These are phyloP conservation scores for Lamellibrachia luymesi DNA, from an alignment of 1,140 invertebrate species.

Conservation along the genomic window DNA sequence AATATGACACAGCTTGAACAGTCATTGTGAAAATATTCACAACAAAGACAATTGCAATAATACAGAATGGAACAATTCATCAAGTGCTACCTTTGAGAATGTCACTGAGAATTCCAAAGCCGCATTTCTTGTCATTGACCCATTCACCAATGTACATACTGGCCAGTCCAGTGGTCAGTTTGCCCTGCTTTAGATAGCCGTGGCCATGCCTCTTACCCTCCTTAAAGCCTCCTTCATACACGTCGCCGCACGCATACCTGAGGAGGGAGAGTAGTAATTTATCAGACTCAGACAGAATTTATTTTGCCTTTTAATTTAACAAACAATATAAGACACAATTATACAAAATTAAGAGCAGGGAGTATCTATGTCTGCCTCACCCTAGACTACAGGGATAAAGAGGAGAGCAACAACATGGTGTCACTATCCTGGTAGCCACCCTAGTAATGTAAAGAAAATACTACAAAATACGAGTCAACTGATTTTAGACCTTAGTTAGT, in stretches of 20 bases:
- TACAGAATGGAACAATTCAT: not conserved
- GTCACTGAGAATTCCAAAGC: conserved; percentile 70
- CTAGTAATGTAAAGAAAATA: no score
- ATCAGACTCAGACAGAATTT: not conserved
- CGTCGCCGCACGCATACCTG: conserved; percentile 68
- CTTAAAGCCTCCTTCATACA: conserved; percentile 83
- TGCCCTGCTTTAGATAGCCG: conserved; percentile 76
- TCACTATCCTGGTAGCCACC: no score
- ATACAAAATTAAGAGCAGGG: no score
- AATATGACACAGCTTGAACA: no score
- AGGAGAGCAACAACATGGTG: no score
- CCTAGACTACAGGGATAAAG: no score
- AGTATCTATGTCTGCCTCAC: no score
- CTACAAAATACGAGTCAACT: no score
- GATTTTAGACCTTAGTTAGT: no score
- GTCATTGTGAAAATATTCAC: no score
- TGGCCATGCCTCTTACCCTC: conserved; percentile 80
- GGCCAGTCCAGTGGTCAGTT: conserved; percentile 71
- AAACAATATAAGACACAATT: not conserved
- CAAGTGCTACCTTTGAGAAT: not conserved
- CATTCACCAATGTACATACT: conserved; percentile 85
- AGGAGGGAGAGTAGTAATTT: conserved; percentile 17
- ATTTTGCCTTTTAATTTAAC: not conserved
- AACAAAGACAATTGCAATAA: not conserved
- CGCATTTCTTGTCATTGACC: conserved; percentile 71